phyloP scores from a whole-genome alignment of 1,140 invertebrate genomes.

The Palaemon carinicauda region DNA sequence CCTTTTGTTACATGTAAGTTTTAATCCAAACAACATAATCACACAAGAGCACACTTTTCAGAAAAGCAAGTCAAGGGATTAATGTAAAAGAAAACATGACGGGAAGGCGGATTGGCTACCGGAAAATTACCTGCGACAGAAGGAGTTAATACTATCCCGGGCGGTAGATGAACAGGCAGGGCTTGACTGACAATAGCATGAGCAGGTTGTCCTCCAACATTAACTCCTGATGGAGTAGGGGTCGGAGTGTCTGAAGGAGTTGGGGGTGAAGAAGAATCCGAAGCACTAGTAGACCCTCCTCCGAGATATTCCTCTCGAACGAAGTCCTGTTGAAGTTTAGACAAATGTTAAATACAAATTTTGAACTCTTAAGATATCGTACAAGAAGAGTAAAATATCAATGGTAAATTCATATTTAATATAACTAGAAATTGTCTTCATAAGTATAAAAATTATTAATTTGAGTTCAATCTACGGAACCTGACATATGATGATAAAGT shows the following conservation, averaged over 20 bases:
- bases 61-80: neutral
- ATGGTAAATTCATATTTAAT: no score
- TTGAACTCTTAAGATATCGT: no score
- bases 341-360: neutral
- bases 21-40: no score
- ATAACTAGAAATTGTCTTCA: no score
- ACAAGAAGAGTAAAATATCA: no score
- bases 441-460: no score
- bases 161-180: slow-evolving; percentile 13
- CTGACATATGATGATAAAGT: no score
- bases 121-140: slow-evolving; percentile 4
- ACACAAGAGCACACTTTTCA: no score
- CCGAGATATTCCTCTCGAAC: slow-evolving; percentile 34
- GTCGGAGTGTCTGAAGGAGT: slow-evolving; percentile 42
- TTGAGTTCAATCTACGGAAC: no score
- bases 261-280: slow-evolving; percentile 44
- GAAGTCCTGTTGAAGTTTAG: neutral
- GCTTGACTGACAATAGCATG: slow-evolving; percentile 10
- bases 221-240: neutral
- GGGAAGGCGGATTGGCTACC: neutral
- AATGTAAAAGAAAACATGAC: neutral
- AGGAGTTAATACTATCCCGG: neutral
- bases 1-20: no score
- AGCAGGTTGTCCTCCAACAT: neutral
- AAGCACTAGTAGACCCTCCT: slow-evolving; percentile 34